Evolutionary conservation across 2,797 vertebrate species (phyloP).

Genomic region (Triplophysa bombifrons): DNA sequence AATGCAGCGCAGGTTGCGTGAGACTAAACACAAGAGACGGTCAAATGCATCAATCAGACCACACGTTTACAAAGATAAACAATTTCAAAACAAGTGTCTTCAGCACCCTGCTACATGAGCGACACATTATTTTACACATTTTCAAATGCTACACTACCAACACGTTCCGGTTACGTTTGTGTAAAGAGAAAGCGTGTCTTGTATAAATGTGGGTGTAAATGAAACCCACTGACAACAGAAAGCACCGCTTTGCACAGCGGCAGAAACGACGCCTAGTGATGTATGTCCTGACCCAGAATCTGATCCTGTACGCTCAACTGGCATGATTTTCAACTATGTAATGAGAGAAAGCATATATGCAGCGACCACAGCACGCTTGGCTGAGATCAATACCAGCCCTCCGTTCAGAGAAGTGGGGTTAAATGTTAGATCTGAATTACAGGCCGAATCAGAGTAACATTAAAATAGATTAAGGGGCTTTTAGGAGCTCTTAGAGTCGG

Average conservation of each 20-base stretch:
- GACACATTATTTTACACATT: background rate
- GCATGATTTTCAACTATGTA: constrained; percentile 49
- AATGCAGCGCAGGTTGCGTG: background rate
- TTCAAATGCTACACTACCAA: background rate
- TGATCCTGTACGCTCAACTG: constrained; percentile 40
- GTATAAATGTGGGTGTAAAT: constrained; percentile 21
- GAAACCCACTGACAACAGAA: constrained; percentile 17
- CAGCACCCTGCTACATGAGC: background rate
- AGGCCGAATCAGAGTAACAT: constrained; percentile 40
- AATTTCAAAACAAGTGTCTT: background rate
- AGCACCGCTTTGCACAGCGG: constrained; percentile 1
- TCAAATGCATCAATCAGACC: background rate
- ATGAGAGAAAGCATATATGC: constrained; percentile 38
- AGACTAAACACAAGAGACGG: background rate
- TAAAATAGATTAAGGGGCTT: constrained; percentile 46
- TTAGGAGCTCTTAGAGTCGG: constrained; percentile 43
- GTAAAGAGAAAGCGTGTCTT: constrained; percentile 12
- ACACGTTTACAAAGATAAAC: background rate
- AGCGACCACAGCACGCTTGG: constrained; percentile 9
- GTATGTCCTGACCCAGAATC: constrained; percentile 54
- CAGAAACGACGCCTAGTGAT: constrained; percentile 51
- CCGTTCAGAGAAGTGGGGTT: constrained; percentile 2
- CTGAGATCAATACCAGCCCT: constrained; percentile 42
- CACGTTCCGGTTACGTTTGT: background rate
- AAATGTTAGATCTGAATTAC: constrained; percentile 30